phyloP scores from a whole-genome alignment of 2,113 vertebrate species.

The Ammospiza caudacuta region DNA sequence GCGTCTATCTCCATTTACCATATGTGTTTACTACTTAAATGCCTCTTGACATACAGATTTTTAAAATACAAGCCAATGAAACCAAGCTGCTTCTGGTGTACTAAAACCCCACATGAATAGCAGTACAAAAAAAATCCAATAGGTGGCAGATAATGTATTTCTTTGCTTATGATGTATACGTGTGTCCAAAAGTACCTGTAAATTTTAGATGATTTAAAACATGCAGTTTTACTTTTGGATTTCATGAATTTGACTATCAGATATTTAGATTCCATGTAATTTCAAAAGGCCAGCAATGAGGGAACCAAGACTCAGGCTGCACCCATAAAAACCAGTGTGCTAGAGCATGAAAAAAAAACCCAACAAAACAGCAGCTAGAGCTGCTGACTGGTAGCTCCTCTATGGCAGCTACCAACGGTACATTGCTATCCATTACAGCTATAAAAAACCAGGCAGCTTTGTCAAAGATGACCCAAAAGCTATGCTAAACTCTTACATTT shows the following conservation, averaged over 20 bases:
- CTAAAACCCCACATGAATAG: neutral
- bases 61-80: neutral
- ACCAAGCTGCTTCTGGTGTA: neutral
- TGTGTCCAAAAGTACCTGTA: neutral
- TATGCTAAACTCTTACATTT: neutral
- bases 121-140: neutral
- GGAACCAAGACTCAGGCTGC: neutral
- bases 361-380: neutral
- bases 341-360: neutral
- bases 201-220: neutral
- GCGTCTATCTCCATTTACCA: neutral
- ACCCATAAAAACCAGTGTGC: too few relatives aligned
- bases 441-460: neutral
- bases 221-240: neutral
- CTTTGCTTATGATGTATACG: neutral
- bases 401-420: neutral
- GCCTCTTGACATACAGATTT: neutral
- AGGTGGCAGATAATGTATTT: neutral
- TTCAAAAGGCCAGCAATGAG: neutral
- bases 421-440: neutral
- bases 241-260: neutral
- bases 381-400: neutral
- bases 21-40: neutral
- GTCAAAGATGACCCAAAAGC: neutral
- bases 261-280: neutral